Evolutionary conservation across 2,113 vertebrate species (phyloP).

Genomic region (Telmatochromis sp.): DNA sequence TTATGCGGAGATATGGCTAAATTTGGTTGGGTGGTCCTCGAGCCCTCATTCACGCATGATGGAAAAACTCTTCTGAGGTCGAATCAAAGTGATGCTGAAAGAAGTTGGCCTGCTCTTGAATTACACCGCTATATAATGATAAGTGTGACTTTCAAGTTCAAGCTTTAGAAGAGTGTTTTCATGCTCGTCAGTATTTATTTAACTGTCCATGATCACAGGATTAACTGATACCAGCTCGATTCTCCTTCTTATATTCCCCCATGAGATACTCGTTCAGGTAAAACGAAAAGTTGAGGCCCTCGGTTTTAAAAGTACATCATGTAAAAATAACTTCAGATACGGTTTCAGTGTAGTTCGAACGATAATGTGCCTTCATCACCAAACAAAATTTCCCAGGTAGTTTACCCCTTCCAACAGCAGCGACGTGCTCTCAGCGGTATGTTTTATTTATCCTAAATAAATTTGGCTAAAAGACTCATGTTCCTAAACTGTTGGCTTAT

Average conservation of each 20-base stretch:
- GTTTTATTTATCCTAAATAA: neutral
- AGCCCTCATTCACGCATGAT: neutral
- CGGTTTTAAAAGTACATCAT: neutral
- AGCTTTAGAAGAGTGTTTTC: neutral
- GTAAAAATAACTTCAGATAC: neutral
- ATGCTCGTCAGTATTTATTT: neutral
- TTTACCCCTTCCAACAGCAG: neutral
- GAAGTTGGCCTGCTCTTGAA: neutral
- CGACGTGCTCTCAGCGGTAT: neutral
- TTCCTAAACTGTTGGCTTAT: neutral
- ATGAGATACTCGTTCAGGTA: neutral
- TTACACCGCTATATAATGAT: neutral
- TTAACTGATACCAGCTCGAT: neutral
- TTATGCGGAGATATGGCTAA: neutral
- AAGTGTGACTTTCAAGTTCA: neutral
- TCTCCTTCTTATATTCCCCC: neutral
- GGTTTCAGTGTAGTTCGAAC: neutral
- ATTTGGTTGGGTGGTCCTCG: neutral
- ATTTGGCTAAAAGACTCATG: neutral
- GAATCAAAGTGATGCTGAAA: neutral
- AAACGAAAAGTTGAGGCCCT: neutral
- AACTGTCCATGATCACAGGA: neutral
- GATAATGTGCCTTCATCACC: neutral
- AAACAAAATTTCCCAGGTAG: neutral
- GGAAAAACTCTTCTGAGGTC: neutral